These are phyloP conservation scores for Antrozous pallidus DNA, from an alignment of 2,797 vertebrate genomes.

Conservation along the genomic window DNA sequence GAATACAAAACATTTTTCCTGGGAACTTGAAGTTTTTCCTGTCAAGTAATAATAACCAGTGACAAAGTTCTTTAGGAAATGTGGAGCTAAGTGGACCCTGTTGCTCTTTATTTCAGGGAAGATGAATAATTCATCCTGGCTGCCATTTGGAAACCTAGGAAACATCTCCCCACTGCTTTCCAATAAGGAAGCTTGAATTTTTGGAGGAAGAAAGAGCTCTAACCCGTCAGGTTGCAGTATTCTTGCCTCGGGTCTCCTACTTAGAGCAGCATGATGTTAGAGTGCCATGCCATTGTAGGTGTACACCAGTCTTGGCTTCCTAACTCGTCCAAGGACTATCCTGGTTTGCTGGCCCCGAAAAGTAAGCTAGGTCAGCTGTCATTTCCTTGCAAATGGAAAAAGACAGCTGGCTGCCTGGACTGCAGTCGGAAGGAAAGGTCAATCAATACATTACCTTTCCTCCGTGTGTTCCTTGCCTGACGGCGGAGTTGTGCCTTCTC, in stretches of 20 bases:
- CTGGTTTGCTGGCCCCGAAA: constrained; percentile 27
- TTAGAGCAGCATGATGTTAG: not conserved
- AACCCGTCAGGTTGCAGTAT: not conserved
- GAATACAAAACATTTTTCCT: not conserved
- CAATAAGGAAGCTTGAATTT: not conserved
- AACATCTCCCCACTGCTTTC: not conserved
- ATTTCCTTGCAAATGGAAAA: constrained; percentile 54
- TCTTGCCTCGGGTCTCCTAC: not conserved
- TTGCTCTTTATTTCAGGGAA: not conserved
- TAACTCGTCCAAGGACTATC: constrained; percentile 31
- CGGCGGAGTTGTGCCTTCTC: constrained; percentile 21
- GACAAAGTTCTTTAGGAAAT: not conserved
- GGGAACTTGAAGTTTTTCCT: not conserved
- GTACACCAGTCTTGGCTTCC: not conserved
- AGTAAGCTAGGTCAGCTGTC: constrained; percentile 62
- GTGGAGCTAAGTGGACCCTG: not conserved
- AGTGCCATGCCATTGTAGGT: not conserved
- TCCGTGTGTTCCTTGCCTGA: constrained; percentile 12
- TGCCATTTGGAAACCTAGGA: not conserved
- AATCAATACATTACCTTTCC: constrained; percentile 55
- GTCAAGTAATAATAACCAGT: not conserved
- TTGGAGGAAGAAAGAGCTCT: not conserved
- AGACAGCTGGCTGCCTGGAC: constrained; percentile 54
- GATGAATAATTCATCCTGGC: not conserved
- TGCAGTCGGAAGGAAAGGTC: constrained; percentile 58